Evolutionary conservation across 1,140 invertebrate genomes (phyloP).

Genomic region (Nebria ingens): DNA sequence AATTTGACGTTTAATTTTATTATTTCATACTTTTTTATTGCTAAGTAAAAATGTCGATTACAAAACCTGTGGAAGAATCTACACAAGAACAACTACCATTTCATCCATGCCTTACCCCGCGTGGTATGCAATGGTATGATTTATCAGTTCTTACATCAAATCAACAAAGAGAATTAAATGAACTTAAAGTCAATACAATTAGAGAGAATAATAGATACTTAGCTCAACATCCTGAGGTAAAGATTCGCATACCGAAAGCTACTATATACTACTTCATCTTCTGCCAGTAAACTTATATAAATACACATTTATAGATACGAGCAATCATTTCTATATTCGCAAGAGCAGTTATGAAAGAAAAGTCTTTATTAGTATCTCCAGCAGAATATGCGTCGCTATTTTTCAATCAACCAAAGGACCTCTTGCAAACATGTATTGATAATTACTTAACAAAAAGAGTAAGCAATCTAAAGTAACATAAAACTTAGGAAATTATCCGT

Average conservation of each 20-base stretch:
- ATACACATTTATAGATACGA: neutral
- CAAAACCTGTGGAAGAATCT: no score
- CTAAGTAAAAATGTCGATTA: no score
- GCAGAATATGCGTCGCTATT: neutral
- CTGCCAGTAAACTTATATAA: no score
- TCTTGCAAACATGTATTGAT: neutral
- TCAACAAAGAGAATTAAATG: constrained; percentile 17
- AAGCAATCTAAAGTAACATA: no score
- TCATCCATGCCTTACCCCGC: constrained; percentile 17
- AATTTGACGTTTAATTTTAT: no score
- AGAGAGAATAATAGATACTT: constrained; percentile 18
- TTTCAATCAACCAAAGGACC: neutral
- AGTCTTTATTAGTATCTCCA: neutral
- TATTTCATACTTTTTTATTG: no score
- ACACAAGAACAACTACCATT: constrained; percentile 12
- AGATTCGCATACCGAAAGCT: no score
- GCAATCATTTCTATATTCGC: neutral
- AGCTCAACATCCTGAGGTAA: constrained; percentile 19
- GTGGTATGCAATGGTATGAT: constrained; percentile 16
- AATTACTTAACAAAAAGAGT: neutral
- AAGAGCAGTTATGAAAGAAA: neutral
- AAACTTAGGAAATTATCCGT: no score
- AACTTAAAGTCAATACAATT: constrained; percentile 15
- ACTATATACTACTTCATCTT: no score
- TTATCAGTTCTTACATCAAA: constrained; percentile 14